Evolutionary conservation across 2,113 vertebrate species (phyloP), one percentile per base, ranked within the genome.

Genomic region (Fulmarus glacialis): DNA sequence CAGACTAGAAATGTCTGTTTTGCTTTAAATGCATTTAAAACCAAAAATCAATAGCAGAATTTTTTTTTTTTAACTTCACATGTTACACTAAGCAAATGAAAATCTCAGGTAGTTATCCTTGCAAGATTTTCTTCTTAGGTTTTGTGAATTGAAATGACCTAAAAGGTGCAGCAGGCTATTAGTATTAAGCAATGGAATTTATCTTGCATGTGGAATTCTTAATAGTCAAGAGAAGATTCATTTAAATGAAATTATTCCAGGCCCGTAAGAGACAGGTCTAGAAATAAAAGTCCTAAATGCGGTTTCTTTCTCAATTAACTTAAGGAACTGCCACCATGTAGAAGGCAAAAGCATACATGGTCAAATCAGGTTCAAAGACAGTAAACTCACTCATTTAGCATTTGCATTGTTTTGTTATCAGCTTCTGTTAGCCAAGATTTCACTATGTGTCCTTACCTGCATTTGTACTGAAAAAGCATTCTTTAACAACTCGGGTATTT

Each of bases 291-390:
- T 67, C 32, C 18, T 47, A 75, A 47, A 27, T 5, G 26, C 3
- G 5, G 29, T 60, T 64, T 83, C 34, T 42, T 59, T 72, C 40
- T 70, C n/a, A 45, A 12, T 64, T 77, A 55, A 64, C 34, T 50
- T 60, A 40, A 89, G 15, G 2, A 72, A 53, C 11, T 13, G n/a
- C 24, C 26, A 48, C 9, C 3, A 30, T 0, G 0, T 17, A 82
- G 32, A 84, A 84, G 7, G 55, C 9, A 66, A 89, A 91, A 83
- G 24, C 34, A 48, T 3, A 53, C 7, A 42, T 0, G 2, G 23
- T 22, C 0, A 1, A 63, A 75, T 63, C 15, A 36, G 43, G 36
- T 36, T 43, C 43, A 47, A 70, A n/a, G 62, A 53, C 19, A 73
- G 32, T 5, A 70, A 72, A 71, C 17, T 67, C 3, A n/a, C 7